Base-by-base conservation (phyloP, 2,797 vertebrate genomes). In the Xenopus petersii region DNA sequence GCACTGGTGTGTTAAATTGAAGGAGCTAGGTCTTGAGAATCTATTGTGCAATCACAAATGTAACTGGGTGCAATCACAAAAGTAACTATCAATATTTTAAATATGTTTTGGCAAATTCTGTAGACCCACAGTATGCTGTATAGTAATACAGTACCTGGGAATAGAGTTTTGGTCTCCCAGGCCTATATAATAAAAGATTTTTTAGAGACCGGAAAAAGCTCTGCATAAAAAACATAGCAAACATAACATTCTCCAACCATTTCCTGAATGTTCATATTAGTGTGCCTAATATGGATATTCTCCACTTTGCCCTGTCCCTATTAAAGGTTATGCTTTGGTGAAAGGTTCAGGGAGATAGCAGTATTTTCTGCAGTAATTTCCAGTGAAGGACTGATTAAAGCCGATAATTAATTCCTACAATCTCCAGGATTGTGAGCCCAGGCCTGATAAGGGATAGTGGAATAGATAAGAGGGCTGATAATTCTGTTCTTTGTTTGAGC, bases 361-460 rank as follows among this genome's bases (percentile, higher is more conserved):
- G 24, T 55, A 63, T 69, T 64, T 69, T 51, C 70, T 59, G 42
- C 71, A 73, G 67, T 60, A 10, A 73, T 73, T 78, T 78, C 51
- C 71, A 59, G 46, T 12, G 36, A 78, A 63, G 46, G 46, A 85
- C 77, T 86, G 87, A 90, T 91, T 87, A 91, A 88, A 89, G 81
- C 71, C 82, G 91, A 89, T 91, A 89, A 91, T 93, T 93, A 92
- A 92, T 92, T 92, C 91, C 90, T 91, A 80, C 81, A 83, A 83
- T 81, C 84, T 81, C 84, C 85, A 89, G 88, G 86, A 89, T 91
- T 88, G 60, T 69, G 88, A 89, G 86, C 89, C 88, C 84, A 73
- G 76, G 86, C 60, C 64, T 84, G 89, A 93, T 94, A 93, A 92
- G 80, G 85, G 81, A 87, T 86, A 91, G 86, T 89, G 87, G 87